Base-by-base conservation (phyloP, 2,888 invertebrate genomes). In the Dasypogon diadema region DNA sequence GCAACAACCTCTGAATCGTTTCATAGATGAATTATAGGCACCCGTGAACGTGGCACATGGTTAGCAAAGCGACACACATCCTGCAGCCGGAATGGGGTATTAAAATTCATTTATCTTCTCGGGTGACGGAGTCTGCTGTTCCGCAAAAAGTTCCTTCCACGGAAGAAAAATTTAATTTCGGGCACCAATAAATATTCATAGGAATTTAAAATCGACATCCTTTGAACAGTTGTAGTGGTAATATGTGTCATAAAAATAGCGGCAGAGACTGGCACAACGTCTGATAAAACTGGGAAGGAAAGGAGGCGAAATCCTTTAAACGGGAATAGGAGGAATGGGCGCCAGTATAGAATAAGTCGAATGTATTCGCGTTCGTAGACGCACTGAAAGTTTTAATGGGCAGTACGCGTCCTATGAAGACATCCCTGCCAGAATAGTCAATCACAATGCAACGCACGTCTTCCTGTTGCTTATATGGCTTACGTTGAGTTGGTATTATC, bases 161-260 rank as follows among this genome's bases (percentile, higher is more conserved):
- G 26, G 74, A 55, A 46, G 72, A 78, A 78, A 77, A 77, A 77
- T 78, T 78, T 77, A 75, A 78, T 78, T 78, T 78, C 70, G 74
- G 72, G 65, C 70, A 42, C 46, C 76, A 75, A 78, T 78, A 78
- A 78, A 78, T 78, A 78, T 78, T 78, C 78, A 78, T 78, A 75
- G 78, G 77, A 78, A 78, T 78, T 78, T 77, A 75, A 78, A 78
- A 78, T 78, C 55, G 77, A 78, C 78, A 78, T 77, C 75, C 72
- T 72, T 77, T 74, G 65, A 75, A 54, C 54, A 70, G 30, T 70
- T 70, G 70, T 70, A 70, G 70, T 70, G 70, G 70, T 56, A 75
- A 65, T 75, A 73, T 46, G 65, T 73, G 73, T 74, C 77, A 75
- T 77, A 75, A 77, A 77, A 77, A 55, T 65, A 65, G 58, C 46